Evolutionary conservation across 53 echinoderm and acorn worm genomes (phyloP), one percentile per base, ranked within the genome.

Genomic region (Luidia sarsii): DNA sequence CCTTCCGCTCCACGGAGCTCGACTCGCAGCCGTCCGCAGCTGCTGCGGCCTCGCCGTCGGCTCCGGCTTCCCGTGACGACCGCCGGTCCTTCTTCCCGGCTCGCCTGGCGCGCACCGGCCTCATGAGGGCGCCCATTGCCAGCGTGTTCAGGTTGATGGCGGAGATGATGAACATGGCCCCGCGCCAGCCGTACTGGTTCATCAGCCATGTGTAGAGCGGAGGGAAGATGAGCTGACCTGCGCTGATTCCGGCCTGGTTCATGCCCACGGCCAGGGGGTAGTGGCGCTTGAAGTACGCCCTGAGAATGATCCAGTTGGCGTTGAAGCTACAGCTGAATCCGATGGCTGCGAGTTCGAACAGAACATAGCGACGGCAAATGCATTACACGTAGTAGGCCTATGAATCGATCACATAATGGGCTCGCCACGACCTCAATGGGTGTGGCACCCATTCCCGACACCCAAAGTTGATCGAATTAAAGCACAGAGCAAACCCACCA

Each of bases 121-220:
- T 48, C 70, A 70, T 70, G 50, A 70, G 70, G 50, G 50, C 49
- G 49, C 70, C 70, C 19, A 34, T 50, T 7, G 50, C 70, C 34
- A 50, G 3, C 8, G 32, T 50, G 19, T 70, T 24, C 33, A 51
- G 2, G 10, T 43, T 16, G 0, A 70, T 50, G 1, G 41, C 70
- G 6, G 70, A 22, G 16, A 49, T 49, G 8, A 70, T 70, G 4
- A 70, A 0, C 4, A 70, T 2, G 32, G 70, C 32, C 3, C 21
- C 50, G 19, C 70, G 39, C 70, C 70, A 70, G 0, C 70, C 50
- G 15, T 50, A 70, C 6, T 23, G 2, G 11, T 49, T 49, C 18
- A 30, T 50, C 1, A 70, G 49, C 70, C 27, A 50, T 7, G 50
- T 70, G 34, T 20, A 70, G 50, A 70, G 49, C 10, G 70, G 70